A percentile compares a stretch with the other conserved stretches of the same genome.
phyloP scores from a whole-genome alignment of 2,797 vertebrate genomes.

The Parauchenoglanis ngamensis region DNA sequence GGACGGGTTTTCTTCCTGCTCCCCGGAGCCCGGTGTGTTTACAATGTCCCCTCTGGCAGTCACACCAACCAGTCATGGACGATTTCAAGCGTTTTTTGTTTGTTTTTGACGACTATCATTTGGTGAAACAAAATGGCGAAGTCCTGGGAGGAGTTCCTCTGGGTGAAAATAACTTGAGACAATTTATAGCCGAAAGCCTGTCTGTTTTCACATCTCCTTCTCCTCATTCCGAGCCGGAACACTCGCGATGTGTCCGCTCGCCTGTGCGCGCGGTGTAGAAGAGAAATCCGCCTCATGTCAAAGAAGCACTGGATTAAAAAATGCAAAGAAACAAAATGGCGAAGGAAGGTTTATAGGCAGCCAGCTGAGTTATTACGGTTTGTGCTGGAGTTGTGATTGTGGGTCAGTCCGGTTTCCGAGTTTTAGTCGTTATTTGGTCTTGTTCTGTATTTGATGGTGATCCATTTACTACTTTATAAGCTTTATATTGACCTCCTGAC shows the following conservation, averaged over 20 bases:
- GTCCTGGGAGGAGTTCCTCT: conserved; percentile 71
- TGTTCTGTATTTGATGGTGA: too few relatives aligned
- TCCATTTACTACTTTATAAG: not conserved
- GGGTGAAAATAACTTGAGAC: conserved; percentile 60
- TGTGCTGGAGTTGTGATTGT: not conserved
- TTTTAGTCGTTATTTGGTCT: too few relatives aligned
- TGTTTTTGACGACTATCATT: conserved; percentile 36
- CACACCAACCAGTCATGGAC: not conserved
- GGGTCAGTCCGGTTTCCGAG: not conserved
- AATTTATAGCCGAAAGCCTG: conserved; percentile 44
- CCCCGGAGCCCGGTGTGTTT: not conserved
- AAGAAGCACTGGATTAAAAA: conserved; percentile 14
- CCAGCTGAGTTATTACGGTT: conserved; percentile 44
- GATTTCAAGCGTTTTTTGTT: not conserved
- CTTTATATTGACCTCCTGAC: not conserved
- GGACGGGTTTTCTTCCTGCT: not conserved
- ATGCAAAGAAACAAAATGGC: conserved; percentile 72
- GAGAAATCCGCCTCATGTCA: too few relatives aligned
- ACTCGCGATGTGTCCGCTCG: too few relatives aligned
- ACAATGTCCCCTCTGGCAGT: not conserved
- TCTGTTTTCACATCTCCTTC: not conserved
- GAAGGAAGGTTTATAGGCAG: conserved; percentile 55
- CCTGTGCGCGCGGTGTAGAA: not conserved
- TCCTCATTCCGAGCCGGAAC: not conserved
- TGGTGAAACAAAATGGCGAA: conserved; percentile 78